phyloP scores from a whole-genome alignment of 2,113 vertebrate genomes.

The Rhea pennata region DNA sequence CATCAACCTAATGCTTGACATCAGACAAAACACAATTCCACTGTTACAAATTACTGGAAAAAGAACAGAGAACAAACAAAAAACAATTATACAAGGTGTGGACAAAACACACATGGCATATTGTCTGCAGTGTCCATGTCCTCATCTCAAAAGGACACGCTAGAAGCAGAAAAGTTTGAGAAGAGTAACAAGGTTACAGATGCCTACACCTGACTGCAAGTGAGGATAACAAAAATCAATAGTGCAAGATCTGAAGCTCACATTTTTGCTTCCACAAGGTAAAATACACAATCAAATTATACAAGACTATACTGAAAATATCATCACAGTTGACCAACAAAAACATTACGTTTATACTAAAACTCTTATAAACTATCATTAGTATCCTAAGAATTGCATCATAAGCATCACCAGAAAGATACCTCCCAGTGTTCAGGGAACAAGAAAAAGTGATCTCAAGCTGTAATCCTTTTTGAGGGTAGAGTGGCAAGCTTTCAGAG shows the following conservation, averaged over 20 bases:
- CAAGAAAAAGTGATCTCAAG: background rate
- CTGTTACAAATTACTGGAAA: background rate
- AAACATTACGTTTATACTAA: background rate
- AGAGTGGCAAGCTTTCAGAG: background rate
- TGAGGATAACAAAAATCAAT: background rate
- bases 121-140: background rate
- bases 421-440: background rate
- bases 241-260: background rate
- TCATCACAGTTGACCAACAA: background rate
- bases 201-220: background rate
- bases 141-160: background rate
- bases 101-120: background rate
- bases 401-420: background rate
- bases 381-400: background rate
- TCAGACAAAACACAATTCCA: background rate
- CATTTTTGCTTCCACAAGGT: background rate
- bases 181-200: background rate
- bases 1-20: background rate
- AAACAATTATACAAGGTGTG: background rate
- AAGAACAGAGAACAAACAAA: background rate
- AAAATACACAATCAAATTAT: background rate
- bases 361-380: background rate
- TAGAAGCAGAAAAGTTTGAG: background rate
- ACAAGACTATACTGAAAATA: background rate
- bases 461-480: background rate